Evolutionary conservation across 2,797 vertebrate species (phyloP), one percentile per base, ranked within the genome.

Genomic region (Sebastes dallii): DNA sequence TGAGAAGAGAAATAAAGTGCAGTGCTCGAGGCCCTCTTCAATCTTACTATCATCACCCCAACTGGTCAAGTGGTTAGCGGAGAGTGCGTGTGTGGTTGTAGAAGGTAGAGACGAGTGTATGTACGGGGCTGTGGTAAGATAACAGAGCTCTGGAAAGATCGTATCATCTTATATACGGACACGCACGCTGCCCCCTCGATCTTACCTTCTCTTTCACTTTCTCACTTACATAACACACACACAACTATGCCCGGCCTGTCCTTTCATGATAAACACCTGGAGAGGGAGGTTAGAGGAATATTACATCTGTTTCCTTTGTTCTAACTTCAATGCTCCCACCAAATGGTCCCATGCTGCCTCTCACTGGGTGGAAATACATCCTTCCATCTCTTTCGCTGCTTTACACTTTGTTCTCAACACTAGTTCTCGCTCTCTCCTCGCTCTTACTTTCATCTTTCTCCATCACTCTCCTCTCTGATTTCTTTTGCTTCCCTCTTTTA

Each of bases 261-360:
- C 66, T 76, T 78, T 88, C 62, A 56, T 75, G 69, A 86, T 81
- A 69, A 86, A 79, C 58, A 80, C 36, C 54, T 66, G 54, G 58
- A 24, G 64, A 46, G 46, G 2, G 11, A 1, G 22, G 14, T 14
- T n/a, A n/a, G 46, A 65, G 30, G 42, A 76, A 79, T 9, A 87
- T 87, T 66, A 82, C 60, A 84, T 75, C 61, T 65, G 59, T 66
- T 76, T n/a, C 27, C 72, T 81, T 77, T 77, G 74, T 73, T 91
- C 66, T 22, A 76, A 75, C 78, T 81, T 79, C 76, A 80, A 25
- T 39, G 65, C 56, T 56, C 72, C 59, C 55, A 16, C 65, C 32
- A 82, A 84, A 84, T 78, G 46, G 86, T 74, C 68, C 64, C 83
- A 77, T 52, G 71, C 59, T 80, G 80, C 30, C 30, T 72, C 56